These are phyloP conservation scores for Macheiramphus alcinus DNA, from an alignment of 2,113 vertebrate species.

Conservation along the genomic window DNA sequence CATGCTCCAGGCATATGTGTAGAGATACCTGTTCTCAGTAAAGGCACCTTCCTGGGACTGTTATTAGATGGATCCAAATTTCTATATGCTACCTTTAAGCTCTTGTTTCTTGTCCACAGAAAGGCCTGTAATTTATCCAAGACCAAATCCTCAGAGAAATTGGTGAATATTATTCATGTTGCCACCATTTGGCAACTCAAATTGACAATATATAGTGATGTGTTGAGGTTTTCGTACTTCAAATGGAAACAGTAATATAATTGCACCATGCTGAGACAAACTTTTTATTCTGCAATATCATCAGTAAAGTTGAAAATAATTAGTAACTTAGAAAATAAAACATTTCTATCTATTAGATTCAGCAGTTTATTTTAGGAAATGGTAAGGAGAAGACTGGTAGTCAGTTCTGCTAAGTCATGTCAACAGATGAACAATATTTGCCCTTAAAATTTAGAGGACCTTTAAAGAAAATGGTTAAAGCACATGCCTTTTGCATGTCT, in stretches of 20 bases:
- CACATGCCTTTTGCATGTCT: neutral
- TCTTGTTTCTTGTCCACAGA: neutral
- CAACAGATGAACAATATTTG: neutral
- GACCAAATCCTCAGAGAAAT: neutral
- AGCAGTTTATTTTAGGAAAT: neutral
- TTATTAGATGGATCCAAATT: neutral
- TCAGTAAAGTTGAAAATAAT: neutral
- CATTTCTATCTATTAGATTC: neutral
- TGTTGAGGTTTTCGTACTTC: neutral
- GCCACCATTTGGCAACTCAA: neutral
- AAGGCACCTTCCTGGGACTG: neutral
- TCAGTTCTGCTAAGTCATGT: neutral
- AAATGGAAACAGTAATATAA: neutral
- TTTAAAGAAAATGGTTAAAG: neutral
- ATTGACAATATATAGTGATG: neutral
- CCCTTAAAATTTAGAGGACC: neutral
- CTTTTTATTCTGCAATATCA: neutral
- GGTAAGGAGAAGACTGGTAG: neutral
- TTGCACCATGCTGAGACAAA: neutral
- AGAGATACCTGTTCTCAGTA: neutral
- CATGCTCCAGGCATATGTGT: accelerated
- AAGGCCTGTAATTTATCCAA: neutral
- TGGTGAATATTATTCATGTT: neutral
- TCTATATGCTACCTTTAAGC: neutral
- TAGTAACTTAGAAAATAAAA: neutral